phyloP scores from a whole-genome alignment of 2,113 vertebrate species.

The Rhynchopsitta pachyrhyncha region DNA sequence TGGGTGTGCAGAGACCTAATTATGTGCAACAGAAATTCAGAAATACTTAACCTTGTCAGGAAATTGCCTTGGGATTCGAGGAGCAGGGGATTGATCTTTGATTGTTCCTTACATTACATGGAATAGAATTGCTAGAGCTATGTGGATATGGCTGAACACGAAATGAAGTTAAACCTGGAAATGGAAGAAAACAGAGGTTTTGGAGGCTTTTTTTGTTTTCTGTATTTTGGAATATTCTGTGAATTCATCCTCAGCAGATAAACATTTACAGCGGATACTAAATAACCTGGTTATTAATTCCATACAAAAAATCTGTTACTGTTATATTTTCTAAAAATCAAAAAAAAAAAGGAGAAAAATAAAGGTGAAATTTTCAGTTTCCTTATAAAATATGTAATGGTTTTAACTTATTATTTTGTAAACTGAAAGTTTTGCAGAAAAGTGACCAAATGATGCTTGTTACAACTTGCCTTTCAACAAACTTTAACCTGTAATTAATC shows the following conservation, averaged over 20 bases:
- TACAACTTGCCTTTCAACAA: background rate
- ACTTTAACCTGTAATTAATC: background rate
- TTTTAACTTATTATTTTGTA: background rate
- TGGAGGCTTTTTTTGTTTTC: background rate
- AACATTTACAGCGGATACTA: background rate
- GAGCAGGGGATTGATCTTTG: background rate
- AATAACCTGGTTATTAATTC: background rate
- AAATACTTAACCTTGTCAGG: background rate
- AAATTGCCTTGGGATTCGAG: background rate
- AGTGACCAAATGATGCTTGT: background rate
- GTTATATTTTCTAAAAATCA: background rate
- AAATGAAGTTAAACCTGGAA: background rate
- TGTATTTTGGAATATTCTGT: background rate
- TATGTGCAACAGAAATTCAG: background rate
- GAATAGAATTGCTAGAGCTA: background rate
- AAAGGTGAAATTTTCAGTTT: background rate
- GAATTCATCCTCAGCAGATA: background rate
- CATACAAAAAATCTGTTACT: background rate
- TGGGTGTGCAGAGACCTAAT: background rate
- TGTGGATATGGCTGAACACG: background rate
- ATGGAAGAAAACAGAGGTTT: background rate
- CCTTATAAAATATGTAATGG: background rate
- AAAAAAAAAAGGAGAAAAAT: background rate
- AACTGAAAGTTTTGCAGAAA: background rate
- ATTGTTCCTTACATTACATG: background rate